Evolutionary conservation across 1,140 invertebrate genomes (phyloP), one percentile per base, ranked within the genome.

Genomic region (Caenorhabditis brenneri): DNA sequence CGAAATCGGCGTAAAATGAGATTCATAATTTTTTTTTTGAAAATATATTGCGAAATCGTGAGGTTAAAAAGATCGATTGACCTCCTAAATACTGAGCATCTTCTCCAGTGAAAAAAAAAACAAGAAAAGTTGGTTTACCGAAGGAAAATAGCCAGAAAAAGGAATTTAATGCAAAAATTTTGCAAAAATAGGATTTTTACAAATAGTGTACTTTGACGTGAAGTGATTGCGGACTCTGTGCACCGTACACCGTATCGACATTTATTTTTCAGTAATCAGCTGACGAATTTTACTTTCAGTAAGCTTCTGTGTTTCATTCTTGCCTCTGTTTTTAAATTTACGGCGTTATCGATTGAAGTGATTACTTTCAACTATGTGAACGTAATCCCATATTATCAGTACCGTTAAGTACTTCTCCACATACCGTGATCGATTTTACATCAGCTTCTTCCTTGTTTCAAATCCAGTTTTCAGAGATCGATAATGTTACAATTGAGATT

Each of bases 401-500:
- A 7, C 22, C 10, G 9, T n/a, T 22, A 16, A 51, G 7, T n/a
- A 27, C 24, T 55, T 27, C 9, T 19, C 12, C 7, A 55, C 22
- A 42, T 9, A 7, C 15, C 10, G 3, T 36, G 6, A 46, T 74
- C 65, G 65, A 74, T 74, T 74, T 74, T 74, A 36, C 12, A 2
- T 22, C 36, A 6, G 2, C 12, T 24, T 0, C n/a, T 24, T 33
- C 65, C 2, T n/a, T 15, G 22, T 15, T 24, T 27, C 24, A 10
- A 74, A 42, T 42, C 65, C 33, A 46, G 36, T 39, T 74, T 74
- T 74, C 65, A 74, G 65, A 74, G 65, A 74, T 74, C 65, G 65
- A 74, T 74, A 74, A 74, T 74, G 65, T 74, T 74, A 74, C 65
- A 74, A 24, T 24, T 74, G n/a, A 12, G 65, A 24, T n/a, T 74